phyloP scores from a whole-genome alignment of 2,113 vertebrate species.

The Podarcis cretensis region DNA sequence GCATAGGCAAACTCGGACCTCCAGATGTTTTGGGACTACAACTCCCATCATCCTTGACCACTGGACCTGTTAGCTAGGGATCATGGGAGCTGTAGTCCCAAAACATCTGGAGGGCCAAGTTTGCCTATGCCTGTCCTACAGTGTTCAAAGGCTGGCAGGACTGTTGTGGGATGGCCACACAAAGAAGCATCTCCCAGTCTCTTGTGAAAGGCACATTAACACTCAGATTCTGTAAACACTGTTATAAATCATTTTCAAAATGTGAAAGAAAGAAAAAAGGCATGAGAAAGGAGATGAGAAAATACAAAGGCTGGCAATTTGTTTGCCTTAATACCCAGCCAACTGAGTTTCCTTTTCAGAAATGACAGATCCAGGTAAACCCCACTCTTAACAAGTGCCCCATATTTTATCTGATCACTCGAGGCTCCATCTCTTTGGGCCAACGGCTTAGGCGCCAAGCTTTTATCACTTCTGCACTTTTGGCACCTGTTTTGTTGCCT shows the following conservation, averaged over 20 bases:
- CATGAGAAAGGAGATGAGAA: neutral
- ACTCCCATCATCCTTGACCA: too few relatives aligned
- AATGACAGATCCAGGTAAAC: constrained; percentile 17
- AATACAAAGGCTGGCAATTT: neutral
- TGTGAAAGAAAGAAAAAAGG: neutral
- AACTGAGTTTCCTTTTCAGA: constrained; percentile 52
- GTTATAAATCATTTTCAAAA: constrained; percentile 18
- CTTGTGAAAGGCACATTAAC: neutral
- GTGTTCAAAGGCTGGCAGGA: neutral
- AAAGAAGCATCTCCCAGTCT: neutral
- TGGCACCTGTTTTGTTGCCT: constrained; percentile 39
- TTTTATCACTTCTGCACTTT: constrained; percentile 61
- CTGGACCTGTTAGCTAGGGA: too few relatives aligned
- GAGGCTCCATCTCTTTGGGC: constrained; percentile 47
- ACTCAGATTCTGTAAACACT: neutral
- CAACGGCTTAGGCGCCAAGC: constrained; percentile 33
- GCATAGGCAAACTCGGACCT: too few relatives aligned
- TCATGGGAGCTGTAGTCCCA: too few relatives aligned
- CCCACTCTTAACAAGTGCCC: constrained; percentile 27
- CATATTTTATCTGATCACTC: constrained; percentile 47
- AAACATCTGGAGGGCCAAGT: too few relatives aligned
- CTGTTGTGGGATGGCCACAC: neutral
- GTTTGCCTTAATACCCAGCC: neutral
- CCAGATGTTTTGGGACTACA: too few relatives aligned
- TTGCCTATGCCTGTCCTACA: too few relatives aligned